These are phyloP conservation scores for Orestias chungarensis DNA, from an alignment of 2,797 vertebrate genomes.

Conservation along the genomic window DNA sequence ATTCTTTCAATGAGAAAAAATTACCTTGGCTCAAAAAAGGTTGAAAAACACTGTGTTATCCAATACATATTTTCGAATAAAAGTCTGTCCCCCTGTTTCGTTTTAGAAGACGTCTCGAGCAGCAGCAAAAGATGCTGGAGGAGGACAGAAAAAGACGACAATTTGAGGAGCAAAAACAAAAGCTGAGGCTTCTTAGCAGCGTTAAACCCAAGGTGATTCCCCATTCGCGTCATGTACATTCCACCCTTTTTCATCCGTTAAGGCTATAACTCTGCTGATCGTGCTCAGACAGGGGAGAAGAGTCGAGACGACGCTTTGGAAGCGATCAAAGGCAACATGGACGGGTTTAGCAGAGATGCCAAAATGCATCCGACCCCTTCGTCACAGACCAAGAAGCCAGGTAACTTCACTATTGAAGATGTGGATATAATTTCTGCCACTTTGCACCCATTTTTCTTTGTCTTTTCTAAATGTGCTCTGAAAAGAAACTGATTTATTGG, in stretches of 20 bases:
- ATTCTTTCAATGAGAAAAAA: no score
- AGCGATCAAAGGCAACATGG: conserved; percentile 98
- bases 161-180: conserved; percentile 99
- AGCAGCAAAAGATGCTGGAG: conserved; percentile 96
- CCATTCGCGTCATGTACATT: background rate
- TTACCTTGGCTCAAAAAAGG: no score
- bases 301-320: conserved; percentile 97
- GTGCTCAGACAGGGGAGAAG: conserved; percentile 85
- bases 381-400: conserved; percentile 91
- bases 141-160: conserved; percentile 96
- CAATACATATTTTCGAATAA: no score
- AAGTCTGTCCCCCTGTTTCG: background rate
- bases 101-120: conserved; percentile 92
- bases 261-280: conserved; percentile 4
- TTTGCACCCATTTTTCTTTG: conserved; percentile 8
- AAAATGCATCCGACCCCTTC: conserved; percentile 96
- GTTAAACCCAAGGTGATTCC: conserved; percentile 93
- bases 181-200: conserved; percentile 93
- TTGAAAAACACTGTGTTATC: no score
- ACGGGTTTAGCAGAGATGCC: conserved; percentile 98
- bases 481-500: conserved; percentile 22
- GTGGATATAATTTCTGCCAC: background rate
- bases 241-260: background rate
- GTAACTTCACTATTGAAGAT: conserved; percentile 68
- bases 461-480: conserved; percentile 9